These are phyloP conservation scores for Caenorhabditis brenneri DNA, from an alignment of 1,140 invertebrate species.

Conservation along the genomic window DNA sequence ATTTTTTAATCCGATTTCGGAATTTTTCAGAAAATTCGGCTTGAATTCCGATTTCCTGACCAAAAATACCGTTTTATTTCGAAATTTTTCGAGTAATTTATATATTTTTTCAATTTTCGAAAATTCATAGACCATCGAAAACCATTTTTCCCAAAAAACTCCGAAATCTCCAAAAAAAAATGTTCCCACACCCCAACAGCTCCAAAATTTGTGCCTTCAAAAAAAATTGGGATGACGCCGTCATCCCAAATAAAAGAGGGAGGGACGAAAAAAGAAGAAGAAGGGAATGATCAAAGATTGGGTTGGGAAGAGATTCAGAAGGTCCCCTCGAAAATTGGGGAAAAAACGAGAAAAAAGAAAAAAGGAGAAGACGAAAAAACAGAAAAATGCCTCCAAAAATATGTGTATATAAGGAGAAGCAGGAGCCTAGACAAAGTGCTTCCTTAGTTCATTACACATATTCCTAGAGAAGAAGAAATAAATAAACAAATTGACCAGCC, in stretches of 20 bases:
- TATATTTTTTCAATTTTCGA: background rate
- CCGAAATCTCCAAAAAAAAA: background rate
- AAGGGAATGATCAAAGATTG: slow-evolving; percentile 25
- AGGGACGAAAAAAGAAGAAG: background rate
- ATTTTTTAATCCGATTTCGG: too few relatives aligned
- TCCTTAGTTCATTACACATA: too few relatives aligned
- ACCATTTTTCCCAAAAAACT: background rate
- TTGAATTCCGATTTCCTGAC: too few relatives aligned
- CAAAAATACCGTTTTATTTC: too few relatives aligned
- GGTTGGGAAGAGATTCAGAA: background rate
- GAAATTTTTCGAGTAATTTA: background rate
- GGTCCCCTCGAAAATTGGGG: background rate
- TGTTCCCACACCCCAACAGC: background rate
- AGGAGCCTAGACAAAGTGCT: too few relatives aligned
- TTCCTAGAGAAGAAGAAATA: too few relatives aligned
- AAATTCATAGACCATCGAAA: background rate
- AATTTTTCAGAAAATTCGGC: too few relatives aligned
- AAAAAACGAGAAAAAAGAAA: background rate
- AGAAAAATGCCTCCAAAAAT: too few relatives aligned
- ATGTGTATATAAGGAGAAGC: too few relatives aligned
- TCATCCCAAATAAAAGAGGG: background rate
- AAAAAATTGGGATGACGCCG: background rate
- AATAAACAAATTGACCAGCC: too few relatives aligned
- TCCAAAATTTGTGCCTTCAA: background rate
- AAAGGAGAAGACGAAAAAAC: background rate